Evolutionary conservation across 2,797 vertebrate genomes (phyloP).

Genomic region (Xenopus petersii): DNA sequence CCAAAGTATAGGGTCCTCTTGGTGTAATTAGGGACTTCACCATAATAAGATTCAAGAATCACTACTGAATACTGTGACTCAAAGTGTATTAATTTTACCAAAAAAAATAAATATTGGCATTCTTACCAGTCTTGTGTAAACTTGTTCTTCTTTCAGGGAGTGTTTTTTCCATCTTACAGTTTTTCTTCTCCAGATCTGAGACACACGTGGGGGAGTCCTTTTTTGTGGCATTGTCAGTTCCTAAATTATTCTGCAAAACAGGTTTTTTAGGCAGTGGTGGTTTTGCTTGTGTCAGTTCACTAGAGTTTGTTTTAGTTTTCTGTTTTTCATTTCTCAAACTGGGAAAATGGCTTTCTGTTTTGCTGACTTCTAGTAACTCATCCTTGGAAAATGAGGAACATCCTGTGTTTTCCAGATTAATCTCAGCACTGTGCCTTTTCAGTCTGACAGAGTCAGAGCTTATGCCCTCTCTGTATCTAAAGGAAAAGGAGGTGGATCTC

Average conservation of each 20-base stretch:
- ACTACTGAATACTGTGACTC: too few species aligned
- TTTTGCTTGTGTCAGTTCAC: slow-evolving; percentile 63
- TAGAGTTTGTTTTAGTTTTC: slow-evolving; percentile 57
- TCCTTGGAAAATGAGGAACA: slow-evolving; percentile 52
- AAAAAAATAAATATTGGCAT: not conserved
- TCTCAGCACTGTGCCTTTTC: slow-evolving; percentile 69
- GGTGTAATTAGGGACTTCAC: too few species aligned
- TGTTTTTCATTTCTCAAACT: slow-evolving; percentile 56
- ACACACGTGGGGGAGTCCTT: slow-evolving; percentile 34
- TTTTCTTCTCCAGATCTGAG: slow-evolving; percentile 55
- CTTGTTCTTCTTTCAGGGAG: slow-evolving; percentile 56
- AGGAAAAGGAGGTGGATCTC: slow-evolving; percentile 78
- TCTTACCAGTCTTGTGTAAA: slow-evolving; percentile 65
- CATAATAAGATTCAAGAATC: too few species aligned
- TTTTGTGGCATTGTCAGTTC: slow-evolving; percentile 44
- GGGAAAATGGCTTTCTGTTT: slow-evolving; percentile 35
- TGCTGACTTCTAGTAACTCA: slow-evolving; percentile 50
- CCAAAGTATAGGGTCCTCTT: too few species aligned
- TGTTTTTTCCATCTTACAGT: slow-evolving; percentile 56
- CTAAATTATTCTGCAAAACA: slow-evolving; percentile 55
- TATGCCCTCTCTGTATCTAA: slow-evolving; percentile 64
- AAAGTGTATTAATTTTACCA: not conserved
- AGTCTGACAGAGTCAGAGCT: slow-evolving; percentile 56
- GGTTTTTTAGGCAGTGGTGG: slow-evolving; percentile 70
- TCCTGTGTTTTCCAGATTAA: slow-evolving; percentile 58